Evolutionary conservation across 2,113 vertebrate genomes (phyloP).

Genomic region (Dissostichus mawsoni): DNA sequence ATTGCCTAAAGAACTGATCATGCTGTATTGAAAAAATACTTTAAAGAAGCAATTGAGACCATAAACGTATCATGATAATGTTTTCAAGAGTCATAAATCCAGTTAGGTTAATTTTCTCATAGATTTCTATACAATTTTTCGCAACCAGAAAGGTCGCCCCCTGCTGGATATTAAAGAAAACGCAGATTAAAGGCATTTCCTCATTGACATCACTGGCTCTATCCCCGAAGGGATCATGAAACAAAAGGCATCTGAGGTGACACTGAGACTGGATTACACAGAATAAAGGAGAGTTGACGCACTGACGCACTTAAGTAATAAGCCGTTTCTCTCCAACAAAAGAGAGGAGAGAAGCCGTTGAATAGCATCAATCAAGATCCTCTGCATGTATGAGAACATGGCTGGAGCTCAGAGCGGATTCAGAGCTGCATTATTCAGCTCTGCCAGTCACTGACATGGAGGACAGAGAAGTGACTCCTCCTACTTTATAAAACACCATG

Average conservation of each 20-base stretch:
- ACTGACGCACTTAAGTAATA: slow-evolving; percentile 14
- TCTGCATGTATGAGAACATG: slow-evolving; percentile 33
- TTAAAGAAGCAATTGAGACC: no score
- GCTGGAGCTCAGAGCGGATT: slow-evolving; percentile 40
- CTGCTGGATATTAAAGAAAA: no score
- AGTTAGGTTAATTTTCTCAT: no score
- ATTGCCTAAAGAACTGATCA: no score
- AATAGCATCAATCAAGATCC: slow-evolving; percentile 49
- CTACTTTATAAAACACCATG: slow-evolving; percentile 69
- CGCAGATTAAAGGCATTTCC: no score
- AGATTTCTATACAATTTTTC: no score
- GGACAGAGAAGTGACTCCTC: slow-evolving; percentile 67
- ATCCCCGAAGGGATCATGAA: slow-evolving; percentile 14
- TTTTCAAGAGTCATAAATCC: no score
- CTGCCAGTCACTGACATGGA: slow-evolving; percentile 64
- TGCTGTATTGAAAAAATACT: no score
- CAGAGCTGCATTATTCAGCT: slow-evolving; percentile 62
- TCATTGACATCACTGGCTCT: not conserved
- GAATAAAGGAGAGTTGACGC: not conserved
- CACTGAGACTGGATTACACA: not conserved
- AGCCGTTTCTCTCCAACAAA: not conserved
- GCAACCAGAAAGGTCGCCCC: no score
- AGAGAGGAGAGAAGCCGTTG: not conserved
- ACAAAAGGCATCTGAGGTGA: slow-evolving; percentile 26
- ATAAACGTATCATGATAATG: no score